These are phyloP conservation scores for Yponomeuta plumbellus DNA, from an alignment of 2,888 invertebrate species.

Conservation along the genomic window DNA sequence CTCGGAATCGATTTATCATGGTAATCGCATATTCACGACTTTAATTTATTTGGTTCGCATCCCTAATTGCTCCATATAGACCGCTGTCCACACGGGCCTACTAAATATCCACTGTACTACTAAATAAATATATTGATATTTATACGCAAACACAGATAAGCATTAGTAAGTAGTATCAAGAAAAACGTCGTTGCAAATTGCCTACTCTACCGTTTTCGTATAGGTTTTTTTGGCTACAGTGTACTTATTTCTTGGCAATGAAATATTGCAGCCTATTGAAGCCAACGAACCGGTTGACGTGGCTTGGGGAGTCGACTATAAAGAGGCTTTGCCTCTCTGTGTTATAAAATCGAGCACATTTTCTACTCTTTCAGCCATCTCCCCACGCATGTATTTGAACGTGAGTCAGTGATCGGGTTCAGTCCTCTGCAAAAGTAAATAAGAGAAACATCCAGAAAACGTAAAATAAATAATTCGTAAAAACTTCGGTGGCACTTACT, in stretches of 20 bases:
- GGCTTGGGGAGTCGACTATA: not conserved
- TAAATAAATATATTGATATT: too few relatives aligned
- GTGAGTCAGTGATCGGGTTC: not conserved
- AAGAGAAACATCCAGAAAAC: not conserved
- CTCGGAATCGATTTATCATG: too few relatives aligned
- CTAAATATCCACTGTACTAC: too few relatives aligned
- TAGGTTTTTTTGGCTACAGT: not conserved
- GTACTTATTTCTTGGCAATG: not conserved
- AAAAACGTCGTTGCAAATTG: too few relatives aligned
- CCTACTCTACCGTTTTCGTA: not conserved
- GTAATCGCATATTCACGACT: too few relatives aligned
- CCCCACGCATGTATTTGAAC: not conserved
- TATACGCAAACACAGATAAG: not conserved
- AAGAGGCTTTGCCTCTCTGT: not conserved
- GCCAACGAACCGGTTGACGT: not conserved
- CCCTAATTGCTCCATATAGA: too few relatives aligned
- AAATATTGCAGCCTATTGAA: conserved; percentile 14
- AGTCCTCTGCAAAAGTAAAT: not conserved
- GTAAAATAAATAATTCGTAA: not conserved
- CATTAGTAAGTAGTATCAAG: too few relatives aligned
- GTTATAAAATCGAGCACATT: not conserved
- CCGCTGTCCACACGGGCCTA: too few relatives aligned
- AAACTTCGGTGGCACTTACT: not conserved
- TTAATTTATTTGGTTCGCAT: too few relatives aligned
- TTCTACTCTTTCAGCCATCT: not conserved